These are phyloP conservation scores for Synergus umbraculus DNA, from an alignment of 2,888 invertebrate genomes.

Conservation along the genomic window DNA sequence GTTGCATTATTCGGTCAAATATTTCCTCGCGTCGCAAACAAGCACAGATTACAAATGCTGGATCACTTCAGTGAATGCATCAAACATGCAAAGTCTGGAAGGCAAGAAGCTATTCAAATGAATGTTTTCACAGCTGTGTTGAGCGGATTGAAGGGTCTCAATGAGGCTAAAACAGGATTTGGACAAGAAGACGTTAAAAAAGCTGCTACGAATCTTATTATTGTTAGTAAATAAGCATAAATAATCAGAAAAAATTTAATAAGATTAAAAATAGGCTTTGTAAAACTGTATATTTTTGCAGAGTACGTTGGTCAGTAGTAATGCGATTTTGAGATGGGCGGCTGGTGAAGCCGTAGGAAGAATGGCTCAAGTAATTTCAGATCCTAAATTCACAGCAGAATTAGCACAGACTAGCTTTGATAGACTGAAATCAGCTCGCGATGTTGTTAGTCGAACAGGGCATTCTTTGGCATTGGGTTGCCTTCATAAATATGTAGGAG, in stretches of 20 bases:
- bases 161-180: slow-evolving; percentile 90
- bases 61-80: slow-evolving; percentile 98
- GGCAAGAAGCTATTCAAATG: slow-evolving; percentile 97
- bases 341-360: slow-evolving; percentile 97
- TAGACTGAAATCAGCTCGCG: slow-evolving; percentile 89
- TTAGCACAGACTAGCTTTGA: slow-evolving; percentile 94
- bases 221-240: slow-evolving; percentile 78
- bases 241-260: neutral
- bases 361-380: slow-evolving; percentile 92
- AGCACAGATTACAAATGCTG: slow-evolving; percentile 97
- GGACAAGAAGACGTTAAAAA: slow-evolving; percentile 95
- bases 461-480: slow-evolving; percentile 97
- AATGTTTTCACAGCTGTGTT: slow-evolving; percentile 97
- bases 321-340: slow-evolving; percentile 91
- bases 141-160: slow-evolving; percentile 91
- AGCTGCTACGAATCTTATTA: slow-evolving; percentile 88
- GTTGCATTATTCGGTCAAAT: slow-evolving; percentile 95
- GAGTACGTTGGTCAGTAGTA: slow-evolving; percentile 86
- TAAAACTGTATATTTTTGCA: slow-evolving; percentile 65
- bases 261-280: neutral
- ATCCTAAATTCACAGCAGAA: slow-evolving; percentile 92
- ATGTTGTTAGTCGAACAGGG: slow-evolving; percentile 91
- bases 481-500: slow-evolving; percentile 96
- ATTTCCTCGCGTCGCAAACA: slow-evolving; percentile 95
- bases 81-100: slow-evolving; percentile 92